Evolutionary conservation across 2,888 invertebrate species (phyloP), one percentile per base, ranked within the genome.

Genomic region (Apeira syringaria): DNA sequence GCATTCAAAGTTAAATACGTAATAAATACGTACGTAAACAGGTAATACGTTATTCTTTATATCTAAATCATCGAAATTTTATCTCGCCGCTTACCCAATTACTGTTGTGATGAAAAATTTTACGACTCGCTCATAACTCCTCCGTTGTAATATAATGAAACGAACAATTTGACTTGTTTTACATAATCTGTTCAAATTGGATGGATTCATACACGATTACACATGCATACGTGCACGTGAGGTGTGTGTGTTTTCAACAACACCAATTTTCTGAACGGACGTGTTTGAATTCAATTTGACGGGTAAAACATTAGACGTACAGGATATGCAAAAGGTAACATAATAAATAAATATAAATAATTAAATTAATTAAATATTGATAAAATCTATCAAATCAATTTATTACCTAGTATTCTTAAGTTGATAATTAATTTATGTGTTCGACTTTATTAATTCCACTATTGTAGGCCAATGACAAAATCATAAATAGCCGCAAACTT

Each of bases 161-260:
- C 73, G 8, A 34, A 76, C 78, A 78, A 77, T 77, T 75, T 64
- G 53, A 57, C 62, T 56, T 68, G 68, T 72, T 76, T 74, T 73
- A 73, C 79, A 77, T 82, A 79, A 83, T 77, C 79, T 74, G 68
- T 64, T 66, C 61, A 74, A 80, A 81, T 81, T 82, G 75, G 72
- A 72, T 64, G 64, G 61, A 68, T 66, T 56, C 56, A 35, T 34
- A 29, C 26, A 25, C 26, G 32, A 25, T 56, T 44, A 58, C 56
- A 63, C 58, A 58, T 54, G 57, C 54, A 53, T 42, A 47, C 50
- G 47, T 37, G 28, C 29, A 28, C 28, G 34, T 41, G 41, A 43
- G 35, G 29, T 30, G 35, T 17, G 50, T 34, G 2, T 20, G 30
- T 30, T 35, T 29, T 38, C 29, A 25, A 27, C 25, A 28, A 36